phyloP scores from a whole-genome alignment of 2,113 vertebrate genomes.

The Marcusenius ussheri region DNA sequence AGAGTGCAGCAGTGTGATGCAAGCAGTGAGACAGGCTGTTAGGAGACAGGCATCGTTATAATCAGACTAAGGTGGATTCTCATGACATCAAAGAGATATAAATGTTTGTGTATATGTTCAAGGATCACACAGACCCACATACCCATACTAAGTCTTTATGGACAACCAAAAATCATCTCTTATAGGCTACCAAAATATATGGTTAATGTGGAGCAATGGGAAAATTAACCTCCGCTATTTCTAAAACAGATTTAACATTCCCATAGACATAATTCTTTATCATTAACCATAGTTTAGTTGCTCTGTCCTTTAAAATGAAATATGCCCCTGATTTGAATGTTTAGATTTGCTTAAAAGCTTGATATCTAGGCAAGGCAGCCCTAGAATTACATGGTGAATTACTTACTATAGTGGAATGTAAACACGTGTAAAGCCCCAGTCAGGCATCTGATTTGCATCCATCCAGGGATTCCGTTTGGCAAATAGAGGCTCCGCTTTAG shows the following conservation, averaged over 20 bases:
- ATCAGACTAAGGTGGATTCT: neutral
- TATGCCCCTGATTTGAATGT: neutral
- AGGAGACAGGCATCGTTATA: neutral
- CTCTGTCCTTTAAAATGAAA: neutral
- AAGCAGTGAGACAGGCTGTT: neutral
- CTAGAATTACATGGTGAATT: neutral
- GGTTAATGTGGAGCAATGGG: neutral
- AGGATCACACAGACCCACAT: neutral
- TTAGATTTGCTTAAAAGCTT: neutral
- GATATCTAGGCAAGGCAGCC: neutral
- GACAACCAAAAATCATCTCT: neutral
- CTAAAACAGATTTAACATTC: neutral
- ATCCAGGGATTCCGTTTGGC: neutral
- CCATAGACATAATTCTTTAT: neutral
- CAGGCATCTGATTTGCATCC: neutral
- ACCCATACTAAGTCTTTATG: neutral
- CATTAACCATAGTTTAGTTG: neutral
- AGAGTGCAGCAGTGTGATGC: neutral
- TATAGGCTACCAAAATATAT: neutral
- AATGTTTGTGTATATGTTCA: neutral
- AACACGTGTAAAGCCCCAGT: neutral
- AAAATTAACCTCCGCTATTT: neutral
- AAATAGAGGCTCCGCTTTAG: neutral
- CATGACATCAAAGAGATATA: neutral
- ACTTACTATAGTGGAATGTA: neutral